Percentiles rank a stretch among this genome's conserved stretches.
Evolutionary conservation across 2,113 vertebrate species (phyloP).

Genomic region (Daboia siamensis): DNA sequence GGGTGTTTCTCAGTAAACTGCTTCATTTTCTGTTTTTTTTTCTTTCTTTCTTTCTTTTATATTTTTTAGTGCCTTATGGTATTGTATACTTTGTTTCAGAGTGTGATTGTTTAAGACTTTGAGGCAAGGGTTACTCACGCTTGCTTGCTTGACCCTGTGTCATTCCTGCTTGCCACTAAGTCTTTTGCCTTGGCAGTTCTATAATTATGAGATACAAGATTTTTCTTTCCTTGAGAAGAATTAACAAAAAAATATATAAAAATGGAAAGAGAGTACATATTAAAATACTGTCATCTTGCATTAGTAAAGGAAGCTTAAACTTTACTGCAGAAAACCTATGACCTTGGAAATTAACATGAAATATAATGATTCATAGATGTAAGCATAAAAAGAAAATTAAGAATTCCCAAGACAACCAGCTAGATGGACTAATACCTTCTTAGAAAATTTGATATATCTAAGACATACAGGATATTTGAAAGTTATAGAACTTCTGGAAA

Average conservation of each 20-base stretch:
- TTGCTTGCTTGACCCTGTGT: not conserved
- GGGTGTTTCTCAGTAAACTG: not conserved
- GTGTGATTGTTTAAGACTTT: not conserved
- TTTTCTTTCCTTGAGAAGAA: slow-evolving; percentile 1
- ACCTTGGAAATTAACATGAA: slow-evolving; percentile 33
- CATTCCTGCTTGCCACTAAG: not conserved
- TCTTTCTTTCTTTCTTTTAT: not conserved
- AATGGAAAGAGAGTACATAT: slow-evolving; percentile 25
- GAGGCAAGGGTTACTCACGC: not conserved
- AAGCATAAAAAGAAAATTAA: slow-evolving; percentile 10
- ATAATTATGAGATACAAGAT: slow-evolving; percentile 16
- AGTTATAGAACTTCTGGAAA: not conserved
- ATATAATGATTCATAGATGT: slow-evolving; percentile 15
- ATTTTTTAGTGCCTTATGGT: not conserved
- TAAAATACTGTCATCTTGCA: slow-evolving; percentile 29
- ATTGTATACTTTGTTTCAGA: not conserved
- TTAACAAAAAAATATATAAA: slow-evolving; percentile 24
- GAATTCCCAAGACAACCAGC: not conserved
- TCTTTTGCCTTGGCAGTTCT: not conserved
- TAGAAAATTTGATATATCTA: not conserved
- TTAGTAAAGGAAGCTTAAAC: slow-evolving; percentile 30
- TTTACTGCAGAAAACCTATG: slow-evolving; percentile 18
- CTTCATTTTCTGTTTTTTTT: not conserved
- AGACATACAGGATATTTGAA: not conserved
- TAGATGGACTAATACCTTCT: not conserved